Conservation (phyloP, 2,113 vertebrate species). For the Ctenodactylus gundi region DNA sequence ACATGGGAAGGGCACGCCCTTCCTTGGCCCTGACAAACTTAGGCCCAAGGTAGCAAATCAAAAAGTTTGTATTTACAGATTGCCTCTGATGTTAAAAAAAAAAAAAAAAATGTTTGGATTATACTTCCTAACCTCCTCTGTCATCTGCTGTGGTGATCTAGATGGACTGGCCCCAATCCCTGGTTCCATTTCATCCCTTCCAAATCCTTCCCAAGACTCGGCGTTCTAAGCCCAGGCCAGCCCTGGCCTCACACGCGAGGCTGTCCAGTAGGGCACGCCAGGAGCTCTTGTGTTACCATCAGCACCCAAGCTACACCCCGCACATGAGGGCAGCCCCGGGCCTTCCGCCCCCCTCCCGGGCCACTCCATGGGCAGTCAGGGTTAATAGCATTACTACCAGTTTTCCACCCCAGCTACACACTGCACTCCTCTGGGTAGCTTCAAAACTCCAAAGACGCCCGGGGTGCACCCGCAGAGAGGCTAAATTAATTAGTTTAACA, state of each 20-base stretch:
- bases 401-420: neutral
- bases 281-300: neutral
- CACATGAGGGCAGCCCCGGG: neutral
- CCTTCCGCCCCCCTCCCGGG: neutral
- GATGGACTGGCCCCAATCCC: neutral
- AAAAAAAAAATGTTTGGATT: neutral
- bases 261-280: neutral
- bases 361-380: neutral
- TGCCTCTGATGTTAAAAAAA: neutral
- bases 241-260: neutral
- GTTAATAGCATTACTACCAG: neutral
- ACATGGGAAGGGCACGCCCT: neutral
- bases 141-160: neutral
- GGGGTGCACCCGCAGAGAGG: neutral
- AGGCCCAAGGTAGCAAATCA: neutral
- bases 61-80: neutral
- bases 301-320: neutral
- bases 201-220: neutral
- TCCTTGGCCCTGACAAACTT: neutral
- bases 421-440: neutral
- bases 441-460: neutral
- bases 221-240: no score
- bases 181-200: fast-evolving
- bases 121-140: neutral
- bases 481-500: neutral